These are phyloP conservation scores for Alethe diademata DNA, from an alignment of 2,113 vertebrate genomes.

Conservation along the genomic window DNA sequence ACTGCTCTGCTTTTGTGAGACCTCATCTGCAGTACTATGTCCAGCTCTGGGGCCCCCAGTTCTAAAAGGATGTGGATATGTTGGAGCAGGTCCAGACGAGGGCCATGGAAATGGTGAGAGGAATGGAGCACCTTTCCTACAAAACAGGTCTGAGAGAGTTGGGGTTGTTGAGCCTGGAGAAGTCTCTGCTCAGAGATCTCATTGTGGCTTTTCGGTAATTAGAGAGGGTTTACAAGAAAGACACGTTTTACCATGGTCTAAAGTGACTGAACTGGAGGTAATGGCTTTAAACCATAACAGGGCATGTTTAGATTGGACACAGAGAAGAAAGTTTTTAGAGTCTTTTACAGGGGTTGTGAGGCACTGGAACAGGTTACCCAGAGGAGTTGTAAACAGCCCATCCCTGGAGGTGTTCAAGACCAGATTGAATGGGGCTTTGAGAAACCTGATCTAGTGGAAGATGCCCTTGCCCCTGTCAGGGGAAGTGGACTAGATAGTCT, in stretches of 20 bases:
- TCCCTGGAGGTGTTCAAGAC: background rate
- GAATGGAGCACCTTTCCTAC: background rate
- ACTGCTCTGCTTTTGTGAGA: background rate
- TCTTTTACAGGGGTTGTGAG: background rate
- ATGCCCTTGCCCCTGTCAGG: background rate
- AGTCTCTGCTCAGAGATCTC: background rate
- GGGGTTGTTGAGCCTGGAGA: background rate
- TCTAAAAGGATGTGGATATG: background rate
- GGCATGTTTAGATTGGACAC: background rate
- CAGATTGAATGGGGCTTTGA: background rate
- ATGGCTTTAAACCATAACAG: background rate
- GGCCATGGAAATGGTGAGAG: background rate
- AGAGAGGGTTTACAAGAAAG: background rate
- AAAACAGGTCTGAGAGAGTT: background rate
- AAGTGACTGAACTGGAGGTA: background rate
- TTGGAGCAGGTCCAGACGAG: background rate
- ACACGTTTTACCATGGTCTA: background rate
- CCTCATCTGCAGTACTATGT: background rate
- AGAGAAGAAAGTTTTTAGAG: background rate
- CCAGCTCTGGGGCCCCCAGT: background rate
- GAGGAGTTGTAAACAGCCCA: background rate
- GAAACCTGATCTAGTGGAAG: background rate
- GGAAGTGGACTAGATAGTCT: background rate
- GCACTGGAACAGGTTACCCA: background rate
- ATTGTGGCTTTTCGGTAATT: accelerated